These are phyloP conservation scores for Coracopsis vasa DNA, from an alignment of 2,113 vertebrate species.

Conservation along the genomic window DNA sequence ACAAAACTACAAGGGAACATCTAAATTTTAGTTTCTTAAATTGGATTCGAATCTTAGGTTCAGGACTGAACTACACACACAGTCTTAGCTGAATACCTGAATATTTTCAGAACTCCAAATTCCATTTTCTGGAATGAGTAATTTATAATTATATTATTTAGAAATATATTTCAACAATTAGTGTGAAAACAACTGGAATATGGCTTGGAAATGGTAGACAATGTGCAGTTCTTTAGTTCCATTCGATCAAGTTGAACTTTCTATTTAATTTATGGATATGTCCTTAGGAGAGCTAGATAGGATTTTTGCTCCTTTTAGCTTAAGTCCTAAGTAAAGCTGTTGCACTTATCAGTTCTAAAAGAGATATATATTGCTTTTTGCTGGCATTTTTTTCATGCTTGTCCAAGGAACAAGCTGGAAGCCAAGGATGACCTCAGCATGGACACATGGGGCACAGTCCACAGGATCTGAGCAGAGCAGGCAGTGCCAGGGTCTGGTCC, in stretches of 20 bases:
- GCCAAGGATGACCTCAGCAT: not conserved
- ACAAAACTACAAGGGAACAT: not conserved
- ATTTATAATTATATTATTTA: not conserved
- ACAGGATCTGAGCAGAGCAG: not conserved
- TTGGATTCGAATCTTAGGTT: not conserved
- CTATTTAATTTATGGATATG: not conserved
- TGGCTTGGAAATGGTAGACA: not conserved
- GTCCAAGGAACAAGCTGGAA: not conserved
- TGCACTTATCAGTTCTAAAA: not conserved
- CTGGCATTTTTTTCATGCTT: not conserved
- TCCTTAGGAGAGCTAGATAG: not conserved
- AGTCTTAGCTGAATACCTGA: not conserved
- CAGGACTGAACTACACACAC: not conserved
- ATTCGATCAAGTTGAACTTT: not conserved
- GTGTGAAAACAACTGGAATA: not conserved
- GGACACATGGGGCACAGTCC: rapidly evolving
- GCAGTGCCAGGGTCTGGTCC: not conserved
- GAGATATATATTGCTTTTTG: not conserved
- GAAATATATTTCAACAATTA: not conserved
- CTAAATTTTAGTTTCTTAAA: not conserved
- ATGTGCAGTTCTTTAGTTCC: not conserved
- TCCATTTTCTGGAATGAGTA: not conserved
- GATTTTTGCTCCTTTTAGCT: not conserved
- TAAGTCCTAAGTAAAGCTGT: not conserved
- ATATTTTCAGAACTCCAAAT: not conserved